These are phyloP conservation scores for Cladopsammia gracilis DNA, from an alignment of 64 coral and sea anemone genomes.

Conservation along the genomic window DNA sequence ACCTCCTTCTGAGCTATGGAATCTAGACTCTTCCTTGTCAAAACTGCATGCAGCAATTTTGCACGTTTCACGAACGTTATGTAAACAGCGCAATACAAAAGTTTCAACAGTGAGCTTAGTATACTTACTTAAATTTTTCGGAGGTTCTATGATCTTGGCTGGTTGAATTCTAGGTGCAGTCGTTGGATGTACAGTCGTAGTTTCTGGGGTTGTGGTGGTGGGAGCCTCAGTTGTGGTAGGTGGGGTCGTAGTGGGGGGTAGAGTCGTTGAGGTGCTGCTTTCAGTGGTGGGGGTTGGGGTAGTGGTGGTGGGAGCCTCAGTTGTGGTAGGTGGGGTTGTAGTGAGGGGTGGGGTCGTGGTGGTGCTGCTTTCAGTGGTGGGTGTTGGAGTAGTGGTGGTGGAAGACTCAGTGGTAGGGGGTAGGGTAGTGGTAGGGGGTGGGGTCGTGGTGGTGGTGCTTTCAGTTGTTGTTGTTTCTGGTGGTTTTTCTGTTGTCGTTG, in stretches of 20 bases:
- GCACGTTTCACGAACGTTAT: too few relatives aligned
- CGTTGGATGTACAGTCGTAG: neutral
- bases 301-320: neutral
- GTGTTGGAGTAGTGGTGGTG: neutral
- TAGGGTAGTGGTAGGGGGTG: neutral
- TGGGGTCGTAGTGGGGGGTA: neutral
- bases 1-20: too few relatives aligned
- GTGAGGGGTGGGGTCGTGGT: neutral
- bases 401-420: neutral
- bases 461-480: neutral
- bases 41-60: too few relatives aligned
- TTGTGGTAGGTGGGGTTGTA: too few relatives aligned
- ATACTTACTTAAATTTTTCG: constrained; percentile 70
- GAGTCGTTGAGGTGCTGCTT: neutral
- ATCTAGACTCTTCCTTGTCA: too few relatives aligned
- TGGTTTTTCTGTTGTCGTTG: constrained; percentile 2
- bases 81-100: too few relatives aligned
- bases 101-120: too few relatives aligned
- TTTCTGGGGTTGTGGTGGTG: neutral
- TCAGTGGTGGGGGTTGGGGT: neutral
- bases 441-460: neutral
- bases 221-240: neutral
- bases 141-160: constrained; percentile 65
- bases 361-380: neutral
- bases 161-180: constrained; percentile 26